phyloP scores from a whole-genome alignment of 2,888 invertebrate genomes.

The Machimus atricapillus region DNA sequence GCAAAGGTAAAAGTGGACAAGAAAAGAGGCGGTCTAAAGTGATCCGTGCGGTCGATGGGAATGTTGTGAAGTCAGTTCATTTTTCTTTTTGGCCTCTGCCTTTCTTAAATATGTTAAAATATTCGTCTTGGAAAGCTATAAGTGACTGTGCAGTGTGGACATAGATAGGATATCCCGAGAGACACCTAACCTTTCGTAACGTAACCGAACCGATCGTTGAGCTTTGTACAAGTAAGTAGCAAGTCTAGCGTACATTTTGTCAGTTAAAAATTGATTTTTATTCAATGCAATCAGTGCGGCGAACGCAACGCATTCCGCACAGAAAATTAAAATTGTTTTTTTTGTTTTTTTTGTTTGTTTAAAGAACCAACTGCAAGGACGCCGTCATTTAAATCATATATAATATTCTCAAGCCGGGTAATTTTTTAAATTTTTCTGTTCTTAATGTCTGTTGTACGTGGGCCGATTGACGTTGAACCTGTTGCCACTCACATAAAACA shows the following conservation, averaged over 20 bases:
- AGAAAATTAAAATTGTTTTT: not conserved
- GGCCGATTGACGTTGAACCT: not conserved
- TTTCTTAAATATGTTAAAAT: constrained; percentile 18
- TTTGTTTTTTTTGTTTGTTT: too few relatives aligned
- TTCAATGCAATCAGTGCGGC: not conserved
- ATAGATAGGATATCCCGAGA: constrained; percentile 13
- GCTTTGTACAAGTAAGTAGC: not conserved
- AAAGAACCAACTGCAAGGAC: not conserved
- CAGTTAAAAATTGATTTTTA: not conserved
- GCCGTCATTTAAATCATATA: not conserved
- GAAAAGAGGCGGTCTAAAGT: not conserved
- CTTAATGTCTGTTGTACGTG: not conserved
- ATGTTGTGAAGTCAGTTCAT: constrained; percentile 10
- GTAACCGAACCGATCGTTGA: not conserved
- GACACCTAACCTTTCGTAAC: not conserved
- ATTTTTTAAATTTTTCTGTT: not conserved
- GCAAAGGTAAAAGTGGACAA: not conserved
- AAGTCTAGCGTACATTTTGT: not conserved
- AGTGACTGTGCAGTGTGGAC: constrained; percentile 4
- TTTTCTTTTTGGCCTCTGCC: not conserved
- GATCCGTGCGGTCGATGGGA: not conserved
- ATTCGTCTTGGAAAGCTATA: not conserved
- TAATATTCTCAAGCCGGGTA: not conserved
- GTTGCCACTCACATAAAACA: not conserved
- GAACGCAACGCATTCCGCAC: not conserved